These are phyloP conservation scores for Lysiphlebus fabarum DNA, from an alignment of 1,140 invertebrate genomes.

Conservation along the genomic window DNA sequence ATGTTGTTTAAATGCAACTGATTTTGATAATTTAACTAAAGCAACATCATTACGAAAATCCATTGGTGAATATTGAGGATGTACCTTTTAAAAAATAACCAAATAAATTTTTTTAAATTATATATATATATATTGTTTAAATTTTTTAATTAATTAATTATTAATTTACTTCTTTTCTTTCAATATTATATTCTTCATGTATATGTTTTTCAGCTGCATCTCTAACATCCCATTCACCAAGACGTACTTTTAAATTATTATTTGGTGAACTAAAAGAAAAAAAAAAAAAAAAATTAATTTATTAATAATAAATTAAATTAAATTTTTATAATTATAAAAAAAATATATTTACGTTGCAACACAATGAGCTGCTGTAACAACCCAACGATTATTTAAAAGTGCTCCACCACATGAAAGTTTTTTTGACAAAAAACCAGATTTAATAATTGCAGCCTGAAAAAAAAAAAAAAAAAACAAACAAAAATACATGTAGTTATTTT, in stretches of 20 bases:
- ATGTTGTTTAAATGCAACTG: conserved; percentile 82
- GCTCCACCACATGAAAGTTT: conserved; percentile 89
- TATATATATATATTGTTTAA: too few relatives aligned
- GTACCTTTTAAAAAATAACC: conserved; percentile 53
- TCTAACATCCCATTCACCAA: conserved; percentile 89
- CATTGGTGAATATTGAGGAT: conserved; percentile 81
- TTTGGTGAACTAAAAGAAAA: conserved; percentile 68
- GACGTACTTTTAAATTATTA: conserved; percentile 77
- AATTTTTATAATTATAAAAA: conserved; percentile 6
- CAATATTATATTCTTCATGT: conserved; percentile 85
- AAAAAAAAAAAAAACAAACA: conserved; percentile 15
- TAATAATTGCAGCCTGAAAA: conserved; percentile 78
- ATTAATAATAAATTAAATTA: conserved; percentile 4
- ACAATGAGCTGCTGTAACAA: conserved; percentile 85
- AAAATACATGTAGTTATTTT: too few relatives aligned
- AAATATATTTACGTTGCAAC: conserved; percentile 74
- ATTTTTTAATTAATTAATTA: too few relatives aligned
- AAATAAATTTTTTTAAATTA: conserved; percentile 15
- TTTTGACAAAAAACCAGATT: conserved; percentile 84
- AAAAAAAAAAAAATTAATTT: conserved; percentile 35
- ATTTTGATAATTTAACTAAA: conserved; percentile 73
- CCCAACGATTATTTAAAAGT: conserved; percentile 84
- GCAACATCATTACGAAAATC: conserved; percentile 90
- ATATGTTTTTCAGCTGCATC: conserved; percentile 75
- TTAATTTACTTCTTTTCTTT: conserved; percentile 73